Conservation (phyloP, 2,888 invertebrate species). For the Macropis europaea region DNA sequence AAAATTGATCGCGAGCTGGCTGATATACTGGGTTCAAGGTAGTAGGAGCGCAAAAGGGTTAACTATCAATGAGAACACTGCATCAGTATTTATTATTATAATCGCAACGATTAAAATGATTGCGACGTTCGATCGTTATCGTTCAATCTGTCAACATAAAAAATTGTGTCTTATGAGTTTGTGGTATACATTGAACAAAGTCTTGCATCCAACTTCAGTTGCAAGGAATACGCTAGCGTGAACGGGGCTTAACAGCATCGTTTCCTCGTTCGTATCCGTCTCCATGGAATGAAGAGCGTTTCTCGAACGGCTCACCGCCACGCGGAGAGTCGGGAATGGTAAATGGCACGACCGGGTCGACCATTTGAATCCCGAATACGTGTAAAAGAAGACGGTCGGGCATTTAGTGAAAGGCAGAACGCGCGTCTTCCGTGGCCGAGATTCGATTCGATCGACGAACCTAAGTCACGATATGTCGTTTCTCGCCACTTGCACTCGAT, state of each 20-base stretch:
- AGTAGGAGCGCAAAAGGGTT: no score
- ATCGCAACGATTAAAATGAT: no score
- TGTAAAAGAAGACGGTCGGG: constrained; percentile 63
- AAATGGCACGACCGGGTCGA: constrained; percentile 64
- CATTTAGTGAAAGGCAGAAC: constrained; percentile 70
- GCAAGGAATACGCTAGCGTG: no score
- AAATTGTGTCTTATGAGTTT: no score
- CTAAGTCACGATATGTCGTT: constrained; percentile 52
- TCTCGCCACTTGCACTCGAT: constrained; percentile 31
- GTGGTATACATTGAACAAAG: no score
- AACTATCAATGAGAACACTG: no score
- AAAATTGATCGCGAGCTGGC: no score
- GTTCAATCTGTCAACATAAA: no score
- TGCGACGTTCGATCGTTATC: no score
- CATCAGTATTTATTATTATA: no score
- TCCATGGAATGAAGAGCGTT: constrained; percentile 1
- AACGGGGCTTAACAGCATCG: neutral
- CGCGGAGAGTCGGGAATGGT: constrained; percentile 40
- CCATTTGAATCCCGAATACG: constrained; percentile 65
- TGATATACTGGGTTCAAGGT: no score
- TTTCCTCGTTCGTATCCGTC: neutral
- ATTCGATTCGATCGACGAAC: constrained; percentile 67
- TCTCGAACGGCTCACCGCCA: neutral
- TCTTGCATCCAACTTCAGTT: no score
- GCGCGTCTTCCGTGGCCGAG: constrained; percentile 68